phyloP scores from a whole-genome alignment of 2,888 invertebrate species.

The Xestia sexstrigata region DNA sequence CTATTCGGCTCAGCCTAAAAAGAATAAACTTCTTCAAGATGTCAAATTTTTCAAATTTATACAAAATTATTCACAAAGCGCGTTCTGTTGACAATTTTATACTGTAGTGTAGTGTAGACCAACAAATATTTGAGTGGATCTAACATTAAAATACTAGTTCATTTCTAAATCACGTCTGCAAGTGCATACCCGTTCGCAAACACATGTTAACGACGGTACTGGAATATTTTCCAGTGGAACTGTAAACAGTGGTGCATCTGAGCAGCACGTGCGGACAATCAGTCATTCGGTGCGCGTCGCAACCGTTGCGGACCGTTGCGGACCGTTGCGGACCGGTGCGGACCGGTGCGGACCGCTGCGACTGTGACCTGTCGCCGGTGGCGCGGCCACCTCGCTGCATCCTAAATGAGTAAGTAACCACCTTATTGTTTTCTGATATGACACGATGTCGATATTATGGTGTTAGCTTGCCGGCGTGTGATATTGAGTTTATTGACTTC shows the following conservation, averaged over 20 bases:
- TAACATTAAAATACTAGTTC: background rate
- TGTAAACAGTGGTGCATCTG: slow-evolving; percentile 62
- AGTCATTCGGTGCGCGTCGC: slow-evolving; percentile 75
- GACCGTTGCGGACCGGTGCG: slow-evolving; percentile 27
- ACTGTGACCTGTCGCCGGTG: slow-evolving; percentile 45
- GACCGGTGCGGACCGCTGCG: slow-evolving; percentile 24
- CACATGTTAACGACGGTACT: slow-evolving; percentile 45
- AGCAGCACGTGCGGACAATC: slow-evolving; percentile 74
- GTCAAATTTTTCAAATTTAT: background rate
- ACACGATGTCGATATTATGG: slow-evolving; percentile 30
- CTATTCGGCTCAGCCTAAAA: background rate
- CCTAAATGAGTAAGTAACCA: slow-evolving; percentile 61
- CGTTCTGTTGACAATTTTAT: background rate
- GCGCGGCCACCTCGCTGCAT: slow-evolving; percentile 67
- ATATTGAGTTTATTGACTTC: slow-evolving; percentile 25
- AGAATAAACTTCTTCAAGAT: background rate
- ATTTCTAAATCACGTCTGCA: slow-evolving; percentile 47
- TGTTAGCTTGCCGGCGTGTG: slow-evolving; percentile 20
- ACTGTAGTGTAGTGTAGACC: background rate
- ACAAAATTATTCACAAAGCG: too few relatives aligned
- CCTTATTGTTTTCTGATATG: slow-evolving; percentile 66
- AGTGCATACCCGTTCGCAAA: slow-evolving; percentile 24
- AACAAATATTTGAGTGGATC: background rate
- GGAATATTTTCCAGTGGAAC: slow-evolving; percentile 50
- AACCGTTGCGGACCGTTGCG: slow-evolving; percentile 37